Base-by-base conservation (phyloP, 2,888 invertebrate species). In the Trachelus tabidus region DNA sequence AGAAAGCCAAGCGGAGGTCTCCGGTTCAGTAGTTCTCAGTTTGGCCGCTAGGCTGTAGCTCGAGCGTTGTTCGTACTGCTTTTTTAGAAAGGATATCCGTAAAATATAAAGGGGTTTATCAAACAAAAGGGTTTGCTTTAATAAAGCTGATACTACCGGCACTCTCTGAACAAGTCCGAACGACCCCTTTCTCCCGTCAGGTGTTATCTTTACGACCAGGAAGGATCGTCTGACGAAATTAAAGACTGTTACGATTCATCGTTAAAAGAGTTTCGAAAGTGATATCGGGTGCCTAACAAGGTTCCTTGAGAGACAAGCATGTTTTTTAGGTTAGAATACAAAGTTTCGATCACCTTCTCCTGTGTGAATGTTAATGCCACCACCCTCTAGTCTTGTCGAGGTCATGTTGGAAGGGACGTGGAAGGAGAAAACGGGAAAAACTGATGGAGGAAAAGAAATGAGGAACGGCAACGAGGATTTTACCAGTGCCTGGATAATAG, bases 51-150 rank as follows among this genome's bases (percentile, higher is more conserved):
- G 33, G 30, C 0, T 71, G 3, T 2, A 23, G 23, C 23, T 2
- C 23, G 2, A 56, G 23, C 56, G 23, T 56, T 9, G 56, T 9
- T 56, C 56, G 23, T 56, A 56, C 56, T 23, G 2, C 23, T 23
- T 56, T 23, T 34, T 9, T 56, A 73, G 78, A 73, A 40, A 77
- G 11, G 78, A 75, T 33, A 34, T 34, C 34, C n/a, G 68, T 68
- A 34, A 82, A 79, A 82, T 82, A 79, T 77, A 79, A 79, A 82
- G 80, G 77, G 76, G 40, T 74, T 71, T 77, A 77, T 37, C 81
- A 82, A 81, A 81, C 81, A 79, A 84, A 81, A 80, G 81, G 75
- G 68, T 34, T 56, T 76, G 34, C 73, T 77, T 74, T 82, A 82
- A 82, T 56, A 56, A 56, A 56, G 23, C 56, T 56, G 56, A 56